These are phyloP conservation scores for Muscidifurax raptorellus DNA, from an alignment of 1,140 invertebrate species.

Conservation along the genomic window DNA sequence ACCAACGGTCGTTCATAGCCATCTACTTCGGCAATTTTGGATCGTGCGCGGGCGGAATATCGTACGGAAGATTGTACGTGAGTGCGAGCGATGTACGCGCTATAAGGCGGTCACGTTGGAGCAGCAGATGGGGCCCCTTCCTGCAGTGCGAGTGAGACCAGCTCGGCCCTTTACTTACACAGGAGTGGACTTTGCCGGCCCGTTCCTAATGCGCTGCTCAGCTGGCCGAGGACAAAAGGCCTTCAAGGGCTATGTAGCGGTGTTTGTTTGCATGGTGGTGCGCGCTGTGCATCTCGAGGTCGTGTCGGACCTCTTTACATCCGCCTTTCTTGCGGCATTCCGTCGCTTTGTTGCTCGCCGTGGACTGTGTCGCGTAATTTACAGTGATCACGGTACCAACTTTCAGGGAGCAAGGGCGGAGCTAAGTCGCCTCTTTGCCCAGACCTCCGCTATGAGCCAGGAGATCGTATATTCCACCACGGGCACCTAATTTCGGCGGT, in stretches of 20 bases:
- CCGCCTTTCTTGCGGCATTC: conserved; percentile 55
- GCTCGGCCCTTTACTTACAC: conserved; percentile 43
- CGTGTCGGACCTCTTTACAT: conserved; percentile 53
- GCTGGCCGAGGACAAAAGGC: conserved; percentile 20
- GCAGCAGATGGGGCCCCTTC: conserved; percentile 54
- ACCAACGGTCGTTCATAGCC: not conserved
- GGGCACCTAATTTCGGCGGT: conserved; percentile 1
- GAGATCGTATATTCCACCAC: not conserved
- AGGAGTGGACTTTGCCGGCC: conserved; percentile 55
- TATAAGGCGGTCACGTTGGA: not conserved
- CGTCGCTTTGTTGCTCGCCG: conserved; percentile 15
- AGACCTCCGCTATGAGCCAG: not conserved
- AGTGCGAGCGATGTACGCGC: not conserved
- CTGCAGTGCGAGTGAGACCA: conserved; percentile 39
- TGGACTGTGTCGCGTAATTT: conserved; percentile 8
- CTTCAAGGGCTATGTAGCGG: conserved; percentile 40
- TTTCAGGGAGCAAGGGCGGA: conserved; percentile 40
- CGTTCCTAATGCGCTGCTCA: conserved; percentile 48
- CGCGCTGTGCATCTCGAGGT: conserved; percentile 62
- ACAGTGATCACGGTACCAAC: conserved; percentile 36
- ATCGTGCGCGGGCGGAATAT: not conserved
- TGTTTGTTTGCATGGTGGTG: conserved; percentile 56
- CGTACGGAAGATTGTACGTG: too few species aligned
- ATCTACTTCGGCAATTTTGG: not conserved
- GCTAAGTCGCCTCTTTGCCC: not conserved